These are phyloP conservation scores for Coendou prehensilis DNA, from an alignment of 2,797 vertebrate genomes.

Conservation along the genomic window DNA sequence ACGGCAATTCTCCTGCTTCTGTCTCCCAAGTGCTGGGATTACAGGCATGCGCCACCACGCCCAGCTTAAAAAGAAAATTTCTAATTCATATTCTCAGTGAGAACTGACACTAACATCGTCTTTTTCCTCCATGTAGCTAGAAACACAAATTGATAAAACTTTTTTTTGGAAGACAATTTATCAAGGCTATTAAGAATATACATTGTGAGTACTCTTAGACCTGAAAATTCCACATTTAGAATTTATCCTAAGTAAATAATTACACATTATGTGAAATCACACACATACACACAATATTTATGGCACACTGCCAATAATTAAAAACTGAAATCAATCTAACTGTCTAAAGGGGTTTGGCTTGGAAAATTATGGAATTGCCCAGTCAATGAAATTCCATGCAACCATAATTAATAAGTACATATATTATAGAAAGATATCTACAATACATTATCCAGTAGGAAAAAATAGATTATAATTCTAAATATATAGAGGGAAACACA, in stretches of 20 bases:
- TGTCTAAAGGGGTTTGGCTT: background rate
- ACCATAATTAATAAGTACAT: background rate
- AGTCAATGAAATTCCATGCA: background rate
- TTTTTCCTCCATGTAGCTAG: slow-evolving; percentile 48
- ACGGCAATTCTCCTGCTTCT: background rate
- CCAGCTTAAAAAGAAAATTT: background rate
- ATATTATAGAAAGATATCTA: slow-evolving; percentile 9
- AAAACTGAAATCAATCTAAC: slow-evolving; percentile 44
- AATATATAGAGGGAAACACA: background rate
- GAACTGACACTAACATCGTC: background rate
- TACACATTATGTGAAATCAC: background rate
- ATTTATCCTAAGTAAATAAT: slow-evolving; percentile 45
- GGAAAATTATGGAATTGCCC: background rate
- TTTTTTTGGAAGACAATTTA: slow-evolving; percentile 40
- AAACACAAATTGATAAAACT: background rate
- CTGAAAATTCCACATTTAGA: slow-evolving; percentile 51
- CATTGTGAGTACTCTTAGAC: background rate
- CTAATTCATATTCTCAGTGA: background rate
- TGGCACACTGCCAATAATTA: background rate
- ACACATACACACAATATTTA: background rate
- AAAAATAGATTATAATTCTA: background rate
- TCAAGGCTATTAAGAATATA: slow-evolving; percentile 15
- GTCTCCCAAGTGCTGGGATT: background rate
- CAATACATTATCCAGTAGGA: background rate
- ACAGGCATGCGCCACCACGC: background rate